Evolutionary conservation across 2,113 vertebrate species (phyloP).

Genomic region (Sander vitreus): DNA sequence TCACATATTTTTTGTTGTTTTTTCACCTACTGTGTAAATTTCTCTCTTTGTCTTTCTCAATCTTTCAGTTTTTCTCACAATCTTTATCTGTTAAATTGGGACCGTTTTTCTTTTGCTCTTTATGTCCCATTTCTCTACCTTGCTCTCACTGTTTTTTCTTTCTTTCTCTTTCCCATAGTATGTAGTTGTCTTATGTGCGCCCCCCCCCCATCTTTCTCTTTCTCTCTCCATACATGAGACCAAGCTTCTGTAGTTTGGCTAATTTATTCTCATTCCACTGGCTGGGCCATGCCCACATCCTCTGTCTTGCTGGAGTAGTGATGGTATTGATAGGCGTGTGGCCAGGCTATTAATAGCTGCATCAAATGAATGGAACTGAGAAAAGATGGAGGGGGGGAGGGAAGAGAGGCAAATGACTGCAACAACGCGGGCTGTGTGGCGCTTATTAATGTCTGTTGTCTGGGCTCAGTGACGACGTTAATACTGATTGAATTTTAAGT

Average conservation of each 20-base stretch:
- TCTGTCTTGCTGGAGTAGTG: conserved; percentile 73
- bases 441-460: conserved; percentile 67
- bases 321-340: conserved; percentile 79
- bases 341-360: conserved; percentile 77
- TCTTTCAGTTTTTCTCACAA: conserved; percentile 14
- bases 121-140: not conserved
- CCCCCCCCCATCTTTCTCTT: conserved; percentile 17
- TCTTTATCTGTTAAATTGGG: conserved; percentile 22
- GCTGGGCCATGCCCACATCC: conserved; percentile 66
- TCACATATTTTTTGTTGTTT: conserved; percentile 28
- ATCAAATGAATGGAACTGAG: conserved; percentile 72
- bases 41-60: not conserved
- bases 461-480: conserved; percentile 58
- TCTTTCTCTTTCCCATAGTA: not conserved
- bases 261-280: conserved; percentile 65
- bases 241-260: conserved; percentile 42
- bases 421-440: conserved; percentile 45
- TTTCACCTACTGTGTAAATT: conserved; percentile 35
- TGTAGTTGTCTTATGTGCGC: not conserved
- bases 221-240: conserved; percentile 58
- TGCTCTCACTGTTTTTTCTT: not conserved
- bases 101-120: not conserved
- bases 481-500: conserved; percentile 72
- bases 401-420: conserved; percentile 57
- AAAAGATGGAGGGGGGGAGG: conserved; percentile 52